Evolutionary conservation across 2,888 invertebrate genomes (phyloP).

Genomic region (Andrena minutula): DNA sequence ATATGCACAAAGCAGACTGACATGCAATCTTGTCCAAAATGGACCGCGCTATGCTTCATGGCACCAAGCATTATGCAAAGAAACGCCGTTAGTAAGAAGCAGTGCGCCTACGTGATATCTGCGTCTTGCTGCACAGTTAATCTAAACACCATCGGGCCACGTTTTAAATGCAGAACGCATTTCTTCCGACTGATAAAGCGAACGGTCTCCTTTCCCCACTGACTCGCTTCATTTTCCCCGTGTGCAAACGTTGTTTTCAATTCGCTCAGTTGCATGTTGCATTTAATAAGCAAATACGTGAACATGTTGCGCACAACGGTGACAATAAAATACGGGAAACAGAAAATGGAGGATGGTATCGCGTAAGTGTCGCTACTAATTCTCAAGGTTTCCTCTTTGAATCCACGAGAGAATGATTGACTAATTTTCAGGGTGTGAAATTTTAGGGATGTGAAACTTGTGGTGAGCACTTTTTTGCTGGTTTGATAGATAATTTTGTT

Average conservation of each 20-base stretch:
- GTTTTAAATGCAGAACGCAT: conserved; percentile 71
- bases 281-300: not conserved
- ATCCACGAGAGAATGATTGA: too few relatives aligned
- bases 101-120: conserved; percentile 72
- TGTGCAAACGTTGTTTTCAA: conserved; percentile 7
- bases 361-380: not conserved
- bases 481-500: too few relatives aligned
- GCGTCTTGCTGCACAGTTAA: conserved; percentile 51
- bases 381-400: conserved; percentile 6
- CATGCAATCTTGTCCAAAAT: conserved; percentile 68
- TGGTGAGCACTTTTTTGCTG: not conserved
- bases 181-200: not conserved
- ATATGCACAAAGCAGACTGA: conserved; percentile 30
- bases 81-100: conserved; percentile 76
- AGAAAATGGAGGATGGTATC: too few relatives aligned
- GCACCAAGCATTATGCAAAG: conserved; percentile 71
- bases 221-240: conserved; percentile 2
- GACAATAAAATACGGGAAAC: not conserved
- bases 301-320: not conserved
- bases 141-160: conserved; percentile 54
- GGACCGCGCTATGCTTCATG: conserved; percentile 49
- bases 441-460: not conserved
- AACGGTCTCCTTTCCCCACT: not conserved
- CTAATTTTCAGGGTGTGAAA: not conserved
- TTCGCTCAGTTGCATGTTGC: not conserved